Evolutionary conservation across 2,113 vertebrate genomes (phyloP), one percentile per base, ranked within the genome.

Genomic region (Brachyhypopomus gauderio): DNA sequence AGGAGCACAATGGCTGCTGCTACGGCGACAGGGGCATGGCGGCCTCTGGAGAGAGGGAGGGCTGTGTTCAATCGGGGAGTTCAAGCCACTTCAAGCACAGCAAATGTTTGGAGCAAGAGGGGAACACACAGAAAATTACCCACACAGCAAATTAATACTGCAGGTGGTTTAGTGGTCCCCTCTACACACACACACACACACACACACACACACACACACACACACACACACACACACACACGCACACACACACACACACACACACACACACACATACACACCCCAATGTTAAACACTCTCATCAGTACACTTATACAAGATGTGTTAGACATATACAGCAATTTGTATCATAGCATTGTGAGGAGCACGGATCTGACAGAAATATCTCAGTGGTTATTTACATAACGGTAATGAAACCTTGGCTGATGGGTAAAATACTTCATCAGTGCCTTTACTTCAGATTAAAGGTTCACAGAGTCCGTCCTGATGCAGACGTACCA

Each of bases 101-200:
- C 69, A 16, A 36, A 64, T 25, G 22, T 52, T 52, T 58, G n/a
- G 25, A 62, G 34, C 52, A 25, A 36, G 58, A 60, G 36, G 58
- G 59, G 38, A 69, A 78, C 63, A 48, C 14, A 60, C 77, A 67
- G 67, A 87, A 82, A 86, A 85, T 86, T 75, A 87, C 81, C 45
- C 70, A 59, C 64, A 76, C 67, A 55, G 77, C 71, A 83, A 86
- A 88, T 87, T 85, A 87, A 78, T 60, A 69, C 83, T 75, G 71
- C 83, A 86, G 81, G 86, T 75, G 79, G 77, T 78, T 82, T 86
- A 71, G 79, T 72, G 71, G 22, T 48, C 60, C 73, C 81, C 79
- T 5, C 12, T 52, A 23, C 17, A 22, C 58, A 2, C 11, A 66
- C 34, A 20, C 67, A 78, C 41, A 82, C 76, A 70, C 48, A 20